Evolutionary conservation across 2,888 invertebrate genomes (phyloP).

Genomic region (Nephrotoma appendiculata): DNA sequence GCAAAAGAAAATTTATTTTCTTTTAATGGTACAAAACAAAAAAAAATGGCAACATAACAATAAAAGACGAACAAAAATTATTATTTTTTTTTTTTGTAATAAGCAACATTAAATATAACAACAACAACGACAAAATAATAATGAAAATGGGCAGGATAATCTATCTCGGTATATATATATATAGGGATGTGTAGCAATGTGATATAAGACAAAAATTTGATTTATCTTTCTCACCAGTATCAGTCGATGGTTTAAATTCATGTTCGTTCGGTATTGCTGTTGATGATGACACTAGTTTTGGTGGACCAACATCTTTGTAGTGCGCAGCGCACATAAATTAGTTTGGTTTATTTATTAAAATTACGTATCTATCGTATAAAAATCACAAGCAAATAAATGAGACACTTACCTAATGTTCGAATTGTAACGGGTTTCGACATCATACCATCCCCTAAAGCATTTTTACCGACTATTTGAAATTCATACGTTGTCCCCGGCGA

Average conservation of each 20-base stretch:
- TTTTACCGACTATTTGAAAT: constrained; percentile 91
- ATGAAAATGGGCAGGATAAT: not conserved
- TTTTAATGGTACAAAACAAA: not conserved
- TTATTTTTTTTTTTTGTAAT: not conserved
- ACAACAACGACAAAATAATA: not conserved
- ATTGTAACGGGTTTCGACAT: constrained; percentile 87
- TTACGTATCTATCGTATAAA: not conserved
- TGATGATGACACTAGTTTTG: constrained; percentile 25
- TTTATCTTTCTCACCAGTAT: constrained; percentile 44
- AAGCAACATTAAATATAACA: not conserved
- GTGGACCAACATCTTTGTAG: constrained; percentile 27
- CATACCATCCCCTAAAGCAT: constrained; percentile 89
- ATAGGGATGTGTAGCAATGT: not conserved
- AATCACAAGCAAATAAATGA: not conserved
- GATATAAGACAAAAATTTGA: constrained; percentile 10
- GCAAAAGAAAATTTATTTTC: not conserved
- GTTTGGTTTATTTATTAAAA: not conserved
- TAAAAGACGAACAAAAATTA: not conserved
- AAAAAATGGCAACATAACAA: not conserved
- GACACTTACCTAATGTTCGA: constrained; percentile 63
- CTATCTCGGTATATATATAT: not conserved
- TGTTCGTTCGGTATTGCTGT: constrained; percentile 49
- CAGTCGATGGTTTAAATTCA: constrained; percentile 50
- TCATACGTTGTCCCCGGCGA: constrained; percentile 86
- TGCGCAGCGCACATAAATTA: not conserved